Percentiles rank a stretch among this genome's conserved stretches.
Conservation (phyloP, 2,113 vertebrate genomes). For the Charina bottae region DNA sequence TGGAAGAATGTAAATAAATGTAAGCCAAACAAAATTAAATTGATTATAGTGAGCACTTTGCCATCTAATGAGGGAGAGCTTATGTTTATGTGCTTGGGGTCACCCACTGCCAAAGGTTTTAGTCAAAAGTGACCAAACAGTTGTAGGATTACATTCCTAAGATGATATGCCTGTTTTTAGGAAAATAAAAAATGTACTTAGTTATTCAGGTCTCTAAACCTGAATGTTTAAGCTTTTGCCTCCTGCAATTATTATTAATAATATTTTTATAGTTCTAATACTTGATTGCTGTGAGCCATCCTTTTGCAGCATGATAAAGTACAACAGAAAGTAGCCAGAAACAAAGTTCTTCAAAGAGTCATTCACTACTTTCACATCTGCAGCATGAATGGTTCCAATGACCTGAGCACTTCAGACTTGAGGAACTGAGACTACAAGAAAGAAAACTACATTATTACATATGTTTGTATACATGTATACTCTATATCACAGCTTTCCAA, state of each 20-base stretch:
- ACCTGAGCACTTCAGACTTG: background rate
- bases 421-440: background rate
- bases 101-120: no score
- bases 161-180: background rate
- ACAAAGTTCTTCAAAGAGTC: background rate
- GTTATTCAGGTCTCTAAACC: background rate
- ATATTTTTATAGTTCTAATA: background rate
- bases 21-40: background rate
- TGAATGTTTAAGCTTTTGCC: background rate
- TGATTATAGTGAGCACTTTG: background rate
- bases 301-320: background rate
- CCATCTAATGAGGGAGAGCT: background rate
- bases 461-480: background rate
- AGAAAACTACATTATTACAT: background rate
- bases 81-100: background rate
- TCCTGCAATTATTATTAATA: background rate
- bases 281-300: background rate
- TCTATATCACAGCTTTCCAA: no score
- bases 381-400: background rate
- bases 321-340: background rate
- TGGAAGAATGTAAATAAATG: background rate
- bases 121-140: no score
- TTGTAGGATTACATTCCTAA: no score
- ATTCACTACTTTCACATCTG: background rate
- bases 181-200: background rate